phyloP scores from a whole-genome alignment of 2,888 invertebrate species.

The Tiliacea aurago region DNA sequence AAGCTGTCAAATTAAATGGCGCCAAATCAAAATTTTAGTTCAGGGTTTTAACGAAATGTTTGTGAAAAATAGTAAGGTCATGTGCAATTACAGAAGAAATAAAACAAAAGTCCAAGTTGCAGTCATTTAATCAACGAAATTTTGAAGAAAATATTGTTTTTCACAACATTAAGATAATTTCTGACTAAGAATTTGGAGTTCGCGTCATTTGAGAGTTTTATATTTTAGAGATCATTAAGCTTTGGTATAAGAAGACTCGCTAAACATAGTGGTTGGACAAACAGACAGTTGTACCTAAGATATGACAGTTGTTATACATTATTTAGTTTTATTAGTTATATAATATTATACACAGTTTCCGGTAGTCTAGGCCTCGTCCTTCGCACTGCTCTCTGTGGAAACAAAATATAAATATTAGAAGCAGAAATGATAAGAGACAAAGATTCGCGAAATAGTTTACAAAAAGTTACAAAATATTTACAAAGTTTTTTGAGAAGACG shows the following conservation, averaged over 20 bases:
- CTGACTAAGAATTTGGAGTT: constrained; percentile 16
- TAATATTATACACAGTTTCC: constrained; percentile 73
- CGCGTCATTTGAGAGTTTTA: constrained; percentile 33
- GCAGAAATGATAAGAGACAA: background rate
- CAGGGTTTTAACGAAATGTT: constrained; percentile 16
- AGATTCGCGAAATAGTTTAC: background rate
- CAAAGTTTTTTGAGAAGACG: background rate
- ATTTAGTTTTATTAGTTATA: constrained; percentile 70
- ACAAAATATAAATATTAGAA: constrained; percentile 48
- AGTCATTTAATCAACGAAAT: constrained; percentile 8
- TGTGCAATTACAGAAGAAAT: constrained; percentile 3
- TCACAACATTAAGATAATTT: constrained; percentile 20
- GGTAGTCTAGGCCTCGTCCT: constrained; percentile 85
- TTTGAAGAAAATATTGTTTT: constrained; percentile 15
- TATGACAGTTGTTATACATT: constrained; percentile 75
- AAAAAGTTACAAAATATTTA: background rate
- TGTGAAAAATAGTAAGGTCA: constrained; percentile 33
- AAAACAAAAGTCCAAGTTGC: constrained; percentile 22
- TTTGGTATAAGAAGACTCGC: constrained; percentile 27
- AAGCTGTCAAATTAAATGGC: constrained; percentile 40
- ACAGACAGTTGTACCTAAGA: constrained; percentile 72
- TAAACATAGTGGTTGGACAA: constrained; percentile 57
- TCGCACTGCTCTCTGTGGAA: constrained; percentile 78
- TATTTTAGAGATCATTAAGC: constrained; percentile 14
- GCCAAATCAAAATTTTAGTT: constrained; percentile 30